Evolutionary conservation across 1,140 invertebrate species (phyloP), one percentile per base, ranked within the genome.

Genomic region (Leguminivora glycinivorella): DNA sequence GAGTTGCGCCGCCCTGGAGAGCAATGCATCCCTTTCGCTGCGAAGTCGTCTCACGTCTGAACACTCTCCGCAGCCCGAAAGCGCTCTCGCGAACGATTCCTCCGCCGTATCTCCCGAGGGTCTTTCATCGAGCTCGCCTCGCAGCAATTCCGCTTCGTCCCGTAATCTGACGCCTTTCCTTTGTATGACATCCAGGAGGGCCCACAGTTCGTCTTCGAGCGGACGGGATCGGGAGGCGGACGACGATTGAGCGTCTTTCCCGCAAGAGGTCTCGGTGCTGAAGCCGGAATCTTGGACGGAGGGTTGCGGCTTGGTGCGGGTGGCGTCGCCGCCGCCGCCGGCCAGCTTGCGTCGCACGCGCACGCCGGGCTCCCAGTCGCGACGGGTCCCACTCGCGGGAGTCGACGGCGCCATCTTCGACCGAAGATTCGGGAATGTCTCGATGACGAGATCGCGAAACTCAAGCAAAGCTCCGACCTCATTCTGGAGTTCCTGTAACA

Each of bases 381-480:
- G 84, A 66, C 89, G 83, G 68, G 90, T 76, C 76, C 89, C 92
- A 73, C 89, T 79, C 75, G 85, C 84, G 66, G 90, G 85, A 70
- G 90, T 87, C 75, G 91, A 90, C 71, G 85, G 87, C 72, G 86
- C 83, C 94, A 96, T 94, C 93, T 97, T 96, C 80, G 94, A 94
- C 83, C 96, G 94, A 82, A 97, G 94, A 93, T 97, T 96, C 75
- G 96, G 96, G 92, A 97, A 97, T 74, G 96, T 96, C 93, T 97
- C 96, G 93, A 97, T 96, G 93, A 97, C 96, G 93, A 97, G 94
- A 92, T 97, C 96, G 92, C 96, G 95, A 88, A 97, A 97, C 91
- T 97, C 96, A 88, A 97, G 94, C 71, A 97, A 90, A 72, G 96
- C 96, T 60, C 96, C 96, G 91, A 97, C 96, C 92, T 97, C 96